Evolutionary conservation across 2,113 vertebrate genomes (phyloP).

Genomic region (Limanda limanda): DNA sequence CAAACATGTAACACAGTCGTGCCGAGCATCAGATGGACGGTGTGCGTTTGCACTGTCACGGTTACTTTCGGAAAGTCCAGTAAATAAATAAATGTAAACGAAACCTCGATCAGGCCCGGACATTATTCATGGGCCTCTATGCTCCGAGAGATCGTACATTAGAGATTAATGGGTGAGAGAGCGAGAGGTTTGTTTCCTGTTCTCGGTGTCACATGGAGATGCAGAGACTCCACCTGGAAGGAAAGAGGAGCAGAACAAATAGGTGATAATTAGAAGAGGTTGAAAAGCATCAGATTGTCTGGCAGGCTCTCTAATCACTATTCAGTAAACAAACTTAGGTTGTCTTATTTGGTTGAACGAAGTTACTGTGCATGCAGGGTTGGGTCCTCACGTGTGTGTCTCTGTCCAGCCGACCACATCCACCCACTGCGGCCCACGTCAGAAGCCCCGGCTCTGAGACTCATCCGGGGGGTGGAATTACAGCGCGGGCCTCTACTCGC

Average conservation of each 20-base stretch:
- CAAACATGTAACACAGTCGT: background rate
- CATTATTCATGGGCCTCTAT: constrained; percentile 74
- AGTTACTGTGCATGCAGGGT: constrained; percentile 1
- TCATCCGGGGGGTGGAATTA: constrained; percentile 78
- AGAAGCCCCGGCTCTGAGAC: constrained; percentile 60
- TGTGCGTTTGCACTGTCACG: constrained; percentile 13
- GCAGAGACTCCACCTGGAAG: background rate
- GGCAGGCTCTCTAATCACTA: constrained; percentile 3
- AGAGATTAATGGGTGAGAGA: constrained; percentile 60
- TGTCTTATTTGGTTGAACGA: background rate
- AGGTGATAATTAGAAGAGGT: background rate
- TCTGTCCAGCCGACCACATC: constrained; percentile 42
- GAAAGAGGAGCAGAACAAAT: background rate
- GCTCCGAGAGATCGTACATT: constrained; percentile 55
- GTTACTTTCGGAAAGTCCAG: constrained; percentile 62
- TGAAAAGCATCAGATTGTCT: background rate
- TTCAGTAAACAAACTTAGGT: background rate
- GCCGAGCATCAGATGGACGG: background rate
- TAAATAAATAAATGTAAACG: constrained; percentile 69
- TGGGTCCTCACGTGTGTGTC: constrained; percentile 16
- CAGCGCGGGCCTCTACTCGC: constrained; percentile 55
- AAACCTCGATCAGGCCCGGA: constrained; percentile 63
- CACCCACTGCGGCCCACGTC: constrained; percentile 41
- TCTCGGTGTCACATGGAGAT: constrained; percentile 32
- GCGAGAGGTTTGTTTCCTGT: constrained; percentile 44